Evolutionary conservation across 2,113 vertebrate species (phyloP).

Genomic region (Genyomyrus donnyi): DNA sequence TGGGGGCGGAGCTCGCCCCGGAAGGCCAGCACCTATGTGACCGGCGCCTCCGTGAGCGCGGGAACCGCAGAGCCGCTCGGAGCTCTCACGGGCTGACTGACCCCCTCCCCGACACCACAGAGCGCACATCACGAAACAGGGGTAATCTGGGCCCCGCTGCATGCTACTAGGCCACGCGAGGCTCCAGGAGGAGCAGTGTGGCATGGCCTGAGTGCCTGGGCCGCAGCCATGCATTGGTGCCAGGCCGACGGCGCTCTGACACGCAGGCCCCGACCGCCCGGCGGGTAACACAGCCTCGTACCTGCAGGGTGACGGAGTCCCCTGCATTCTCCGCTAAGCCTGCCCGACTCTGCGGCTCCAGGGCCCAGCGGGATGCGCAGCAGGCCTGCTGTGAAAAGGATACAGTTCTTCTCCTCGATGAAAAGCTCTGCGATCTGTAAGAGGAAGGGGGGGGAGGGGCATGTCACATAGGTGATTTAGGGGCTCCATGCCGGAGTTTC

Average conservation of each 20-base stretch:
- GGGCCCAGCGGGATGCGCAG: not conserved
- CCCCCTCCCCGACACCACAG: not conserved
- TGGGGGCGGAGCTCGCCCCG: not conserved
- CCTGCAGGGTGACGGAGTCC: not conserved
- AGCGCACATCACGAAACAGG: not conserved
- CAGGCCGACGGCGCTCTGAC: not conserved
- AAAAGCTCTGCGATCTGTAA: constrained; percentile 68
- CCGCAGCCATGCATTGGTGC: not conserved
- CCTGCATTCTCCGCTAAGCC: not conserved
- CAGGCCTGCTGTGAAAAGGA: constrained; percentile 47
- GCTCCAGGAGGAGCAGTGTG: not conserved
- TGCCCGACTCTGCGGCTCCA: not conserved
- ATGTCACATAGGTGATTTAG: not conserved
- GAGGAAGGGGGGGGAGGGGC: constrained; percentile 27
- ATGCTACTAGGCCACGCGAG: not conserved
- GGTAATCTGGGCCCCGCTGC: not conserved
- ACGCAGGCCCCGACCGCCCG: no score
- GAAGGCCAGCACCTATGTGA: not conserved
- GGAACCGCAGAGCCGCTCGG: not conserved
- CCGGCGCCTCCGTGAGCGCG: not conserved
- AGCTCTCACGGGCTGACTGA: not conserved
- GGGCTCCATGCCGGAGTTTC: not conserved
- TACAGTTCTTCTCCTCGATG: constrained; percentile 69
- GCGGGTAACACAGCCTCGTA: not conserved
- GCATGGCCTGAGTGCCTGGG: not conserved